Evolutionary conservation across 2,113 vertebrate genomes (phyloP).

Genomic region (Hemicordylus capensis): DNA sequence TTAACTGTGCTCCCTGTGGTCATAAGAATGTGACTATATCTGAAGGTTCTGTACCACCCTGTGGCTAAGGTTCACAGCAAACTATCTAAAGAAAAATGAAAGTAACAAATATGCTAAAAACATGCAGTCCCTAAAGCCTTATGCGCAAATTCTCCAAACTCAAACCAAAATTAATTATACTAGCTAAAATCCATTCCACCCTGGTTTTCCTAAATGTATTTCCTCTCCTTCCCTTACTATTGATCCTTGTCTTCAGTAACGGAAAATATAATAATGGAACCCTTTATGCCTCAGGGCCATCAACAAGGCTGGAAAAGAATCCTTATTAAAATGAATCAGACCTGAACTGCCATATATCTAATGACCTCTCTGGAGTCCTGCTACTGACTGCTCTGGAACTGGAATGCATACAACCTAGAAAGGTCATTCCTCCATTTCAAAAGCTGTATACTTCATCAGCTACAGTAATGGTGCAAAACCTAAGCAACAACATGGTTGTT

Average conservation of each 20-base stretch:
- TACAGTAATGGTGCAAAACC: not conserved
- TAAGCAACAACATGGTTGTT: not conserved
- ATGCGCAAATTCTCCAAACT: not conserved
- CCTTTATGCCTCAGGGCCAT: constrained; percentile 7
- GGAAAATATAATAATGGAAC: constrained; percentile 12
- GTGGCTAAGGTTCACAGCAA: not conserved
- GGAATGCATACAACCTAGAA: not conserved
- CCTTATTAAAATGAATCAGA: not conserved
- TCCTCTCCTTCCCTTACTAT: not conserved
- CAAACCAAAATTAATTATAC: not conserved
- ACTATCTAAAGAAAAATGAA: not conserved
- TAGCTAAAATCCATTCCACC: not conserved
- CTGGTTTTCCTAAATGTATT: not conserved
- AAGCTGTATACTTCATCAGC: not conserved
- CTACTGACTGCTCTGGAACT: not conserved
- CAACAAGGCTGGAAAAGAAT: not conserved
- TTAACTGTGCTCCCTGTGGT: no score
- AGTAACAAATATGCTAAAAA: not conserved
- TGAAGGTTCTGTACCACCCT: not conserved
- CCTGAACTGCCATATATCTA: not conserved
- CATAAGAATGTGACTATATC: no score
- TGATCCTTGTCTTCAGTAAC: not conserved
- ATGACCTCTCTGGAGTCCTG: not conserved
- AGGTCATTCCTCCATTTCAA: not conserved
- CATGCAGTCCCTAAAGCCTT: not conserved